Evolutionary conservation across 2,113 vertebrate species (phyloP).

Genomic region (Periophthalmodon schlosseri): DNA sequence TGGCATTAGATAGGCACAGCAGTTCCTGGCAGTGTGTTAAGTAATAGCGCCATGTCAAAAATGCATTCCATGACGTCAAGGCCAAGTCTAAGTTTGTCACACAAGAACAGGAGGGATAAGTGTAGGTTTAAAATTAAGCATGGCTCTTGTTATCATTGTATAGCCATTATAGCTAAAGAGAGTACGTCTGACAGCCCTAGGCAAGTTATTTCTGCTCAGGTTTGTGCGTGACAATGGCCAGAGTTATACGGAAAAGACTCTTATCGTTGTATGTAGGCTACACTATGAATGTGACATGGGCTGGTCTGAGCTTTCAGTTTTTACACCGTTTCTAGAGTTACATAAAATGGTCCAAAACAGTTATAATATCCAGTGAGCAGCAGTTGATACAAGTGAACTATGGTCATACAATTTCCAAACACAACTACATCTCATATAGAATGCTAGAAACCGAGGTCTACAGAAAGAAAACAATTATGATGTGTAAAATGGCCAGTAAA

Average conservation of each 20-base stretch:
- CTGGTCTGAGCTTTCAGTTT: neutral
- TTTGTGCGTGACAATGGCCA: constrained; percentile 17
- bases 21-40: constrained; percentile 29
- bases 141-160: constrained; percentile 64
- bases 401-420: neutral
- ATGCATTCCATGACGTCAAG: constrained; percentile 60
- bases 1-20: neutral
- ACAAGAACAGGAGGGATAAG: constrained; percentile 37
- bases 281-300: neutral
- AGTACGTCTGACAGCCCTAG: constrained; percentile 28
- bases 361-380: neutral
- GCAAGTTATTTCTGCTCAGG: constrained; percentile 24
- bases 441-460: neutral
- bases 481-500: neutral
- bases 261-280: neutral
- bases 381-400: neutral
- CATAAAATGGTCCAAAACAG: neutral
- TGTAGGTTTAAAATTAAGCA: constrained; percentile 67
- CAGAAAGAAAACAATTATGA: neutral
- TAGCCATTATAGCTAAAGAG: constrained; percentile 47
- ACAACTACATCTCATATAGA: neutral
- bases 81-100: constrained; percentile 42
- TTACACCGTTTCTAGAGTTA: neutral
- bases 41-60: constrained; percentile 56
- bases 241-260: neutral